Conservation (phyloP, 2,797 vertebrate species). For the Xenentodon cancila region DNA sequence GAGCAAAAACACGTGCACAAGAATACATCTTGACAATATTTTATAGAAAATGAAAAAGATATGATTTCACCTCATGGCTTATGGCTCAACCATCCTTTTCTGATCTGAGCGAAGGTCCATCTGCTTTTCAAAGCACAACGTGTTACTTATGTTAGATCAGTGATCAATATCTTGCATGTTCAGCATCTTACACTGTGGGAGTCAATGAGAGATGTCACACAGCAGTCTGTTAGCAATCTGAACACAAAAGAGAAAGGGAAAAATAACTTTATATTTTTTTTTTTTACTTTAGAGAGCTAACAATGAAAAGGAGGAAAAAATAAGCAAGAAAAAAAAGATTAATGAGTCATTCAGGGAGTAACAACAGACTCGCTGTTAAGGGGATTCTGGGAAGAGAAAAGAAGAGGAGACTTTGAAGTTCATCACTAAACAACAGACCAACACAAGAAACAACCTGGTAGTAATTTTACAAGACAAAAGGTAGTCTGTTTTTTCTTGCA, state of each 20-base stretch:
- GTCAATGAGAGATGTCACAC: conserved; percentile 28
- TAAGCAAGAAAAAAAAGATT: conserved; percentile 35
- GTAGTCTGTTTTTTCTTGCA: conserved; percentile 69
- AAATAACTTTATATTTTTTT: too few species aligned
- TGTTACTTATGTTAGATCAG: not conserved
- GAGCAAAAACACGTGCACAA: conserved; percentile 4
- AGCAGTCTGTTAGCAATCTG: conserved; percentile 14
- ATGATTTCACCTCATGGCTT: conserved; percentile 29
- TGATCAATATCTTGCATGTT: too few species aligned
- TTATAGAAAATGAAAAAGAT: conserved; percentile 4
- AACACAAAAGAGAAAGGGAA: conserved; percentile 1
- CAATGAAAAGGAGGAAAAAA: not conserved
- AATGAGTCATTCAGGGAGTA: conserved; percentile 48
- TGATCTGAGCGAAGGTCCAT: conserved; percentile 31
- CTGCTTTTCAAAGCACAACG: conserved; percentile 45
- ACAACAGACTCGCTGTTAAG: conserved; percentile 38
- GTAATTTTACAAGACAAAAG: conserved; percentile 81
- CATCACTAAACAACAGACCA: conserved; percentile 68
- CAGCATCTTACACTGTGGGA: conserved; percentile 14
- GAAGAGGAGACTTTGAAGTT: conserved; percentile 52
- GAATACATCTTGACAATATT: conserved; percentile 30
- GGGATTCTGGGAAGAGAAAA: conserved; percentile 54
- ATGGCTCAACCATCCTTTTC: conserved; percentile 40
- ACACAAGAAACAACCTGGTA: conserved; percentile 73
- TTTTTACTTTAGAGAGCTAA: not conserved